Evolutionary conservation across 92 coral and sea anemone species (phyloP).

Genomic region (Palythoa grandis): DNA sequence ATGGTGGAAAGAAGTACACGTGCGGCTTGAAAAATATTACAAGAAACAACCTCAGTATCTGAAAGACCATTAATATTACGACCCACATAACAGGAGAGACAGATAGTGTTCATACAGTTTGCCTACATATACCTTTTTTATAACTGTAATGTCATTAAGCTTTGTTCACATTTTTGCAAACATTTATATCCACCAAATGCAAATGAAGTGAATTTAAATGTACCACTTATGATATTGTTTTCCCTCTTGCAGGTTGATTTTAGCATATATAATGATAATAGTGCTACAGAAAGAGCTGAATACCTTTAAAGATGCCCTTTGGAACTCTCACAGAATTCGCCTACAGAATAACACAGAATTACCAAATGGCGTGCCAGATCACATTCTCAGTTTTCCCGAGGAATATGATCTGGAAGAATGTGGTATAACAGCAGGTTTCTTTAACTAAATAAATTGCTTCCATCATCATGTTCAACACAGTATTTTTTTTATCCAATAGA

Average conservation of each 20-base stretch:
- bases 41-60: conserved; percentile 22
- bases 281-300: conserved; percentile 7
- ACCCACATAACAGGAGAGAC: conserved; percentile 30
- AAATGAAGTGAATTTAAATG: not conserved
- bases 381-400: conserved; percentile 16
- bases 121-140: conserved; percentile 8
- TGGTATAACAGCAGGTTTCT: conserved; percentile 8
- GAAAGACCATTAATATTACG: conserved; percentile 16
- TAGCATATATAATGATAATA: conserved; percentile 12
- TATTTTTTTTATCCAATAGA: not conserved
- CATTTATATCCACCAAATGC: not conserved
- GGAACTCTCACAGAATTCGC: conserved; percentile 19
- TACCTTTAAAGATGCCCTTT: conserved; percentile 9
- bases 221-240: conserved; percentile 13
- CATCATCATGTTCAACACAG: conserved; percentile 2
- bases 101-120: conserved; percentile 18
- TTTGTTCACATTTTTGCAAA: not conserved
- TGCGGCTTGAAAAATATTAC: too few relatives aligned
- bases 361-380: conserved; percentile 28
- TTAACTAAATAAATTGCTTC: not conserved
- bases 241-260: not conserved
- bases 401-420: conserved; percentile 16
- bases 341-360: conserved; percentile 11
- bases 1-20: conserved; percentile 32
- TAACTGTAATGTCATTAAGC: conserved; percentile 1